phyloP scores from a whole-genome alignment of 2,797 vertebrate genomes.

The Champsocephalus gunnari region DNA sequence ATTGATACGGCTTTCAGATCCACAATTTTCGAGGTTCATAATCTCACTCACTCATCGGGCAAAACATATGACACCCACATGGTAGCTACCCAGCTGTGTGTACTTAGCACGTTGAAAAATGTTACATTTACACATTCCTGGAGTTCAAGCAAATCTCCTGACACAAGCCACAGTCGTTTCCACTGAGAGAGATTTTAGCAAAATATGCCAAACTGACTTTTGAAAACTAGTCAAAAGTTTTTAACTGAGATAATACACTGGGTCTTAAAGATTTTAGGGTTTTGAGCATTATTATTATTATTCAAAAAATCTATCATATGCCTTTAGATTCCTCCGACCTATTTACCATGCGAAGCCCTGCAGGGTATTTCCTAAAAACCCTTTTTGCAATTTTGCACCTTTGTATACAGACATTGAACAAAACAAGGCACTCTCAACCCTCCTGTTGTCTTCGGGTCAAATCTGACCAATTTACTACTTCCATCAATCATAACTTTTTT shows the following conservation, averaged over 20 bases:
- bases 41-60: constrained; percentile 29
- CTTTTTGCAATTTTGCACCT: background rate
- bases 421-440: background rate
- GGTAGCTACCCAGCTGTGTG: constrained; percentile 31
- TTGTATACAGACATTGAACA: background rate
- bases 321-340: background rate
- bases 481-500: too few species aligned
- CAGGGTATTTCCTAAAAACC: background rate
- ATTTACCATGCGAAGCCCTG: background rate
- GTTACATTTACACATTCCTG: constrained; percentile 39
- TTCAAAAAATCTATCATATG: background rate
- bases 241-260: background rate
- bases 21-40: constrained; percentile 24
- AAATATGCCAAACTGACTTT: constrained; percentile 32
- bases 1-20: constrained; percentile 12
- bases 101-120: constrained; percentile 11
- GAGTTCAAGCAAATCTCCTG: constrained; percentile 9
- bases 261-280: background rate
- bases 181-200: constrained; percentile 9
- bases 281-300: background rate
- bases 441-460: too few species aligned
- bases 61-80: constrained; percentile 24
- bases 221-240: background rate
- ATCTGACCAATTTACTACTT: too few species aligned
- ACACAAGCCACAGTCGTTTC: constrained; percentile 36